Evolutionary conservation across 2,888 invertebrate genomes (phyloP).

Genomic region (Lacanobia wlatinum): DNA sequence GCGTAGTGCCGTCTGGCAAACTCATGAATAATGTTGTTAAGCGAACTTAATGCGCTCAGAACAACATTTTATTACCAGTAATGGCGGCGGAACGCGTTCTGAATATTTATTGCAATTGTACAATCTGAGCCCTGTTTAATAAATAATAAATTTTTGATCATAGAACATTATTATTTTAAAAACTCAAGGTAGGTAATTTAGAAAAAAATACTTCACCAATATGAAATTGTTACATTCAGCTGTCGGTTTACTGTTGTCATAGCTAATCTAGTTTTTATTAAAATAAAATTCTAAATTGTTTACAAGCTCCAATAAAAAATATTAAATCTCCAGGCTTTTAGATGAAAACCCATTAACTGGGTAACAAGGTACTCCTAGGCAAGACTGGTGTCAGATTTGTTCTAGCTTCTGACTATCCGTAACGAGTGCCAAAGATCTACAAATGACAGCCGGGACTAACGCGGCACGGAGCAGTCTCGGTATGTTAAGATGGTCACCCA

Average conservation of each 20-base stretch:
- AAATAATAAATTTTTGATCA: conserved; percentile 20
- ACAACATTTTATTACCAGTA: conserved; percentile 70
- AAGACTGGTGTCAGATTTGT: too few species aligned
- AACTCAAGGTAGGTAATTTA: too few species aligned
- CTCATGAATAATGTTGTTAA: conserved; percentile 74
- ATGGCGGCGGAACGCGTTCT: conserved; percentile 63
- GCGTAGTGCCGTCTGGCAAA: conserved; percentile 45
- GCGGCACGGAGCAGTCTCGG: too few species aligned
- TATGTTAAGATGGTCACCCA: too few species aligned
- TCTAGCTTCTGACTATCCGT: too few species aligned
- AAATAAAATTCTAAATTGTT: too few species aligned
- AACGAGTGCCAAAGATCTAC: not conserved
- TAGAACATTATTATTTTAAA: not conserved
- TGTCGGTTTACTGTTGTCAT: not conserved
- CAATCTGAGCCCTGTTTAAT: conserved; percentile 21
- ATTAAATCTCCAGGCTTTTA: too few species aligned
- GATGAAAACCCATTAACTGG: too few species aligned
- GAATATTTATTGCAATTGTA: conserved; percentile 58
- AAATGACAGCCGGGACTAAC: too few species aligned
- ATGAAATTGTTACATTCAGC: not conserved
- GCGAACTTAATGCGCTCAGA: conserved; percentile 70
- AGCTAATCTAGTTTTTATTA: too few species aligned
- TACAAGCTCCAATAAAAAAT: not conserved
- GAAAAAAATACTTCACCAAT: not conserved
- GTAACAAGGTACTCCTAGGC: too few species aligned